Base-by-base conservation (phyloP, 2,113 vertebrate species). In the Aix galericulata region DNA sequence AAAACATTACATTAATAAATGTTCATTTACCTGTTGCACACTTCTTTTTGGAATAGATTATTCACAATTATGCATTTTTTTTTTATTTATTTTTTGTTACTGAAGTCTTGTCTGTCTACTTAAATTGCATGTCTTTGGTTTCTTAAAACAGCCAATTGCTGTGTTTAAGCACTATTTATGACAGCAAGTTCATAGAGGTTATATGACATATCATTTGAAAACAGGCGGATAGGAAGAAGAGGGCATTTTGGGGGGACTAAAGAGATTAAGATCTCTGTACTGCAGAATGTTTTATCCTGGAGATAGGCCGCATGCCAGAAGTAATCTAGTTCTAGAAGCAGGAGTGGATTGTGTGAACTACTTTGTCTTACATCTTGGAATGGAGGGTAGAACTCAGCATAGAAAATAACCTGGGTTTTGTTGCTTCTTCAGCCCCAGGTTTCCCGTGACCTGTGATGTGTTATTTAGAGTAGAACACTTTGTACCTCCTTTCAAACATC, bases 341-440 rank as follows among this genome's bases (percentile, higher is more conserved):
- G 21, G 20, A 13, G 3, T 9, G 17, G 3, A 6, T 40, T 2
- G 0, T 38, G 8, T 59, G 25, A 44, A 13, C 27, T 73, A 40
- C 59, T 75, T 84, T 53, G 15, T 63, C 53, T 80, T 66, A 31
- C 26, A 17, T 84, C 50, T 53, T 59, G 25, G 29, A 59, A 55
- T 29, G 36, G 32, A 79, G 55, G 6, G 27, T 73, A 40, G 48
- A 46, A 59, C 13, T 79, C 52, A 26, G 26, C 12, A 42, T 6
- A 67, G 32, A 86, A 85, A 34, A 67, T 73, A 53, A 6, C 21
- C 8, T 69, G 15, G 9, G 11, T 26, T 82, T 74, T 79, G 9
- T 10, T 48, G 3, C 29, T 2, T 0, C 59, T 62, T 82, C 55
- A 86, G 48, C 29, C 29, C 52, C 32, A 36, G 72, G 15, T 79